Base-by-base conservation (phyloP, 1,140 invertebrate species). In the Sitobion miscanthi region DNA sequence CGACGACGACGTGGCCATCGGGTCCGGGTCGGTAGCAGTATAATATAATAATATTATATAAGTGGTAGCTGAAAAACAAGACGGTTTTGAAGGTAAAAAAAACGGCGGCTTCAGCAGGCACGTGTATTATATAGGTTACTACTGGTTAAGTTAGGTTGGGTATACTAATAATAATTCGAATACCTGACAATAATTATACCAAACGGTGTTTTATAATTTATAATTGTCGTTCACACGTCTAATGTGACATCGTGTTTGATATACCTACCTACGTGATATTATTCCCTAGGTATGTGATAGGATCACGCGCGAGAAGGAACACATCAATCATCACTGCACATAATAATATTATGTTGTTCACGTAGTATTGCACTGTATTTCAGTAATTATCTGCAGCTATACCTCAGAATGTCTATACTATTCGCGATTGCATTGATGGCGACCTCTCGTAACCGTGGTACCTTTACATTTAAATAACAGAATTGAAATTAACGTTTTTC, bases 1-100 rank as follows among this genome's bases (percentile, higher is more conserved):
- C 88, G 88, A 57, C 11, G 88, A 57, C 35, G 88, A 89, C 1
- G 88, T 38, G 52, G 88, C 49, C 88, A 89, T 89, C 49, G 35
- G 8, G 87, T 35, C n/a, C 9, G 14, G 30, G 8, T 52, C 20
- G 47, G 86, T n/a, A 4, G 62, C 62, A 69, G 62, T 69, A 69
- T 5, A n/a, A n/a, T 77, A 69, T 30, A 69, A 69, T n/a, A 6
- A 69, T 77, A 77, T 77, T n/a, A 35, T 17, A n/a, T 9, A 17
- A 77, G 14, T 77, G 30, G 62, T n/a, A 77, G 62, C 62, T 77
- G 62, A 77, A 77, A 77, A 77, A 77, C 62, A 17, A 77, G 62
- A 77, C 30, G 30, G 30, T 17, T n/a, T 62, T 30, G n/a, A 77
- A 77, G 30, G 62, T 77, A 77, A 77, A 69, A 69, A 69, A 69